Conservation (phyloP, 2,113 vertebrate species). For the Gorsachius goisagi region DNA sequence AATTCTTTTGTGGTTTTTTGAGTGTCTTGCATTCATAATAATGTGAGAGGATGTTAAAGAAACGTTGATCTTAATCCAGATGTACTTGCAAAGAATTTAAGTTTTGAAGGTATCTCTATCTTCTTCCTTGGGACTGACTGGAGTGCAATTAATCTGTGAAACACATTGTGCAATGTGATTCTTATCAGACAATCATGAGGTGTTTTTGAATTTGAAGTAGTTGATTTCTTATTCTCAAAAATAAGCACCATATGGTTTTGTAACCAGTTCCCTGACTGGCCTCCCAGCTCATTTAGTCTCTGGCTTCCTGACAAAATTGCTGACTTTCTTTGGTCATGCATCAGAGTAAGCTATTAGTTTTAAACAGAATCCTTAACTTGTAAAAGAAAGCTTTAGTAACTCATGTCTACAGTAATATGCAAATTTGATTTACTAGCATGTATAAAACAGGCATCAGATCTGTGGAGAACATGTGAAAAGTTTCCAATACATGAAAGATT, state of each 20-base stretch:
- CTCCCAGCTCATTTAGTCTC: conserved; percentile 54
- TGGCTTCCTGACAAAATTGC: conserved; percentile 60
- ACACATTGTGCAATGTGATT: conserved; percentile 44
- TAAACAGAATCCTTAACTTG: conserved; percentile 28
- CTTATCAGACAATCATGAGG: conserved; percentile 42
- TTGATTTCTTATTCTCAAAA: conserved; percentile 66
- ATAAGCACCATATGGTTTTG: conserved; percentile 69
- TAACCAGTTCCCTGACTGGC: conserved; percentile 41
- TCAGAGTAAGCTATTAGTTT: conserved; percentile 48
- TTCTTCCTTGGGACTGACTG: conserved; percentile 23
- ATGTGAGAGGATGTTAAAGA: not conserved
- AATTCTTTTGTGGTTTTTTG: not conserved
- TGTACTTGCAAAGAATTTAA: not conserved
- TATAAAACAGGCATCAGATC: conserved; percentile 6
- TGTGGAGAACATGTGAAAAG: conserved; percentile 19
- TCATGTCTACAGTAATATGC: conserved; percentile 25
- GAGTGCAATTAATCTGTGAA: conserved; percentile 26
- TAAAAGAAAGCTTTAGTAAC: conserved; percentile 56
- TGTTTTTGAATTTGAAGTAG: conserved; percentile 55
- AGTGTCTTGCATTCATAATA: not conserved
- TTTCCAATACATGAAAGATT: conserved; percentile 31
- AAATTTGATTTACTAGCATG: conserved; percentile 43
- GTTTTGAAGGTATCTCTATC: not conserved
- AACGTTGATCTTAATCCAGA: not conserved
- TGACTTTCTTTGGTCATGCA: conserved; percentile 42